A percentile compares a stretch with the other conserved stretches of the same genome.
These are phyloP conservation scores for Balaeniceps rex DNA, from an alignment of 2,113 vertebrate species.

Conservation along the genomic window DNA sequence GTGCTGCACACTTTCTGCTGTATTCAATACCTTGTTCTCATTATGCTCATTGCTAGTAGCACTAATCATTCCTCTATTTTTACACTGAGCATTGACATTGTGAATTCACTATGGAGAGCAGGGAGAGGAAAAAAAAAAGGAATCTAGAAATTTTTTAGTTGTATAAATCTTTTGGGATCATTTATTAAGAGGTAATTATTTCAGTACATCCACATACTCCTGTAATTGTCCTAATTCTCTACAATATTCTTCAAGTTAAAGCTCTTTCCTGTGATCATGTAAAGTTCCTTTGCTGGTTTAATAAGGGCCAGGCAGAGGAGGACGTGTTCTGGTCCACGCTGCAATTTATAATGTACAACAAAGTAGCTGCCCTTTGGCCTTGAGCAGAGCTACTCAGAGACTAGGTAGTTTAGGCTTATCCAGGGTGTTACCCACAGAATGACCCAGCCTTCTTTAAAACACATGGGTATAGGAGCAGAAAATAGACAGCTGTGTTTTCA, in stretches of 20 bases:
- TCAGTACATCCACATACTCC: background rate
- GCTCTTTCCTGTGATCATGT: background rate
- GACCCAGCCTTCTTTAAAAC: background rate
- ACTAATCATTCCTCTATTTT: background rate
- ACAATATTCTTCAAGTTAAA: background rate
- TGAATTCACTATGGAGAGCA: background rate
- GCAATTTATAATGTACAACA: background rate
- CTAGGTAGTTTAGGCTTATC: background rate
- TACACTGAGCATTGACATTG: background rate
- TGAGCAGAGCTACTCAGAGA: background rate
- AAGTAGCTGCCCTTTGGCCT: background rate
- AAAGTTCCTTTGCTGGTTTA: background rate
- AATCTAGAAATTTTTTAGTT: background rate
- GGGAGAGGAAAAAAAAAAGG: background rate
- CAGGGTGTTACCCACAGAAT: background rate
- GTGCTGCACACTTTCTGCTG: background rate
- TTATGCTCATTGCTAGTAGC: background rate
- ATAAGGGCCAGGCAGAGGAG: background rate
- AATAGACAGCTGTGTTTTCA: background rate
- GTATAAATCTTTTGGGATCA: background rate
- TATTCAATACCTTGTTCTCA: slow-evolving; percentile 2
- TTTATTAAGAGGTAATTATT: background rate
- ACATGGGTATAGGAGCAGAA: background rate
- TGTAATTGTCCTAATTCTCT: background rate
- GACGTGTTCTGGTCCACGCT: background rate